These are phyloP conservation scores for Choristoneura fumiferana DNA, from an alignment of 1,140 invertebrate genomes.

Conservation along the genomic window DNA sequence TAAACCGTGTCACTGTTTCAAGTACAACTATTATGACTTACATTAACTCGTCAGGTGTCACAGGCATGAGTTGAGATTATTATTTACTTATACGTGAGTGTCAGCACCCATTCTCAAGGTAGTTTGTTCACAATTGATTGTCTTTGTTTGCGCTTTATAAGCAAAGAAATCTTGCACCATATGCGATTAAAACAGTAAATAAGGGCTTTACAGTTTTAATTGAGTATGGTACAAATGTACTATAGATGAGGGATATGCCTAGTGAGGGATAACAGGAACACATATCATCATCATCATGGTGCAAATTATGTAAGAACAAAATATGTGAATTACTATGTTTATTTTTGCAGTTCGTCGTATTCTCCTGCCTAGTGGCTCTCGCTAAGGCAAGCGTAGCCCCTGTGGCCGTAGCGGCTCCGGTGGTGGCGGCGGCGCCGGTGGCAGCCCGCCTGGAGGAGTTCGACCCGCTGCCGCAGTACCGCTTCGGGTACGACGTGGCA, in stretches of 20 bases:
- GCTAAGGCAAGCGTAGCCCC: constrained; percentile 47
- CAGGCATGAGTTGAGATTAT: not conserved
- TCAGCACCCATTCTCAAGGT: too few species aligned
- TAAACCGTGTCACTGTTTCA: constrained; percentile 70
- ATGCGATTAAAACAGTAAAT: too few species aligned
- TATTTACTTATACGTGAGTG: not conserved
- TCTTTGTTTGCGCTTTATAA: too few species aligned
- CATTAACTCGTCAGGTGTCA: constrained; percentile 23
- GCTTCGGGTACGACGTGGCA: constrained; percentile 83
- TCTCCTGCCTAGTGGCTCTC: constrained; percentile 56
- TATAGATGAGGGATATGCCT: too few species aligned
- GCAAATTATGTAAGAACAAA: too few species aligned
- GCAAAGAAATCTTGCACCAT: too few species aligned
- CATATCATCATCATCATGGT: too few species aligned
- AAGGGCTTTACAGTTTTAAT: too few species aligned
- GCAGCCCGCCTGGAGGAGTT: constrained; percentile 70
- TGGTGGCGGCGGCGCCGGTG: constrained; percentile 50
- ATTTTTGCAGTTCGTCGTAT: constrained; percentile 56
- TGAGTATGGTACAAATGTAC: too few species aligned
- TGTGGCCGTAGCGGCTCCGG: constrained; percentile 40
- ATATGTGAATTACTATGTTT: too few species aligned
- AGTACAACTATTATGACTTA: constrained; percentile 50
- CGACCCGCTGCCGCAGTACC: constrained; percentile 82
- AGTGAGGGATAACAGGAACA: too few species aligned
- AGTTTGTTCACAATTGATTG: not conserved